Conservation (phyloP, 2,888 invertebrate genomes). For the Tholera decimalis region DNA sequence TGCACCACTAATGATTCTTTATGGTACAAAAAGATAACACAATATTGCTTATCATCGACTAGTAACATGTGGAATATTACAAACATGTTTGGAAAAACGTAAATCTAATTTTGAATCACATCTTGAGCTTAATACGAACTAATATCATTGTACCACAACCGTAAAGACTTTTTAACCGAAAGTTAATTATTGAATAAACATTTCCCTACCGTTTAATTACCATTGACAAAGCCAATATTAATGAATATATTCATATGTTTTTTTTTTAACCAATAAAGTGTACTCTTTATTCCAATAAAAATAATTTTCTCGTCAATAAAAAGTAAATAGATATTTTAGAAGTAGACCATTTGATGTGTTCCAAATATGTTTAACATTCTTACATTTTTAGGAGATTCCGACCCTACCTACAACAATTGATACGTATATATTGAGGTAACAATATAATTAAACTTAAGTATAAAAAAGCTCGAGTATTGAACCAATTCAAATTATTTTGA, state of each 20-base stretch:
- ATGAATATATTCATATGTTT: constrained; percentile 1
- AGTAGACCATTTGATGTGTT: constrained; percentile 5
- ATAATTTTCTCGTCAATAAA: neutral
- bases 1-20: constrained; percentile 16
- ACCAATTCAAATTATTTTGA: neutral
- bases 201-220: constrained; percentile 12
- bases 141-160: constrained; percentile 41
- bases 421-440: neutral
- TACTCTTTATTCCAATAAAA: neutral
- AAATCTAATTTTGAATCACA: constrained; percentile 35
- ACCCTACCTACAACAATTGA: neutral
- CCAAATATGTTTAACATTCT: constrained; percentile 21
- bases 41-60: constrained; percentile 25
- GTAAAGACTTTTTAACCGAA: constrained; percentile 5
- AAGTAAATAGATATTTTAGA: neutral
- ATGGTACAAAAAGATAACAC: constrained; percentile 33
- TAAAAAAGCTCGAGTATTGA: neutral
- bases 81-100: constrained; percentile 18
- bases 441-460: constrained; percentile 1
- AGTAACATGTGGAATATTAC: constrained; percentile 9
- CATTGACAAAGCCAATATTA: neutral
- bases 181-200: neutral
- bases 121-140: constrained; percentile 49
- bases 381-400: neutral
- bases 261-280: constrained; percentile 5